These are phyloP conservation scores for Microcebus tavaratra DNA, from an alignment of 2,113 vertebrate species.

Conservation along the genomic window DNA sequence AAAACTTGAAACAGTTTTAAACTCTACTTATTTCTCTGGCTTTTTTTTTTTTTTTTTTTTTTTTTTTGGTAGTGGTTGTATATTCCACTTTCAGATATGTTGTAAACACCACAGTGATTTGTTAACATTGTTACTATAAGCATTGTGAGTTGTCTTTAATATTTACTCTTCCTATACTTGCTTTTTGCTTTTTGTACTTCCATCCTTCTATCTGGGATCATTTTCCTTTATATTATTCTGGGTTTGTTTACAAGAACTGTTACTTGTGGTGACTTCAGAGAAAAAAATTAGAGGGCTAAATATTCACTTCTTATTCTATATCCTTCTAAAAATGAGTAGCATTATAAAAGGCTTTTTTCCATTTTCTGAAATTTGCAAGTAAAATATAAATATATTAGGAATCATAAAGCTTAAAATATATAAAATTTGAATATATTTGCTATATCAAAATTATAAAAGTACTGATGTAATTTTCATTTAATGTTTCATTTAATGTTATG, in stretches of 20 bases:
- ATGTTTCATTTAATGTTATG: neutral
- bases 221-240: neutral
- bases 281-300: neutral
- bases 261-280: neutral
- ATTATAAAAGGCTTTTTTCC: neutral
- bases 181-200: neutral
- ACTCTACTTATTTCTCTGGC: neutral
- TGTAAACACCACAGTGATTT: neutral
- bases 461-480: neutral
- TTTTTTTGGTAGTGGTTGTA: neutral
- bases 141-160: neutral
- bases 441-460: neutral
- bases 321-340: neutral
- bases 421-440: neutral
- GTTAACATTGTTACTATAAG: neutral
- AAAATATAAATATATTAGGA: neutral
- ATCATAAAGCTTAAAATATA: neutral
- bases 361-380: neutral
- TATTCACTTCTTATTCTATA: slow-evolving; percentile 19
- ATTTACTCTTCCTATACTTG: neutral
- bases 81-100: neutral
- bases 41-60: neutral
- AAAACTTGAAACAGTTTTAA: neutral
- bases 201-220: neutral
- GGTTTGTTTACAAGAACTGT: neutral